Evolutionary conservation across 2,888 invertebrate genomes (phyloP).

Genomic region (Rotaria magnacalcarata): DNA sequence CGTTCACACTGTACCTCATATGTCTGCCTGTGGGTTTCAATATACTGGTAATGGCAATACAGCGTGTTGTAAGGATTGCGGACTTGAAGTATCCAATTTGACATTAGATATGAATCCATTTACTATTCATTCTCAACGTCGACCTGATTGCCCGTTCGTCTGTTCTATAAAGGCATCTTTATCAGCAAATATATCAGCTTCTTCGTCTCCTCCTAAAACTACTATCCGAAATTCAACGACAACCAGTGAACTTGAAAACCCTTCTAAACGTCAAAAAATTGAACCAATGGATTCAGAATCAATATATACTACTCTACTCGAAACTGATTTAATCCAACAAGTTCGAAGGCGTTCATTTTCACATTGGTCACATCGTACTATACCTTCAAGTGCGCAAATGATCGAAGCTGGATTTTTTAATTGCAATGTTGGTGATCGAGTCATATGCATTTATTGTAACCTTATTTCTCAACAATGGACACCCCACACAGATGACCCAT

Average conservation of each 20-base stretch:
- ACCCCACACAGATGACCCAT: not conserved
- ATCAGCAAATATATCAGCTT: not conserved
- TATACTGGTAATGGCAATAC: not conserved
- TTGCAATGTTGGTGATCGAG: constrained; percentile 2
- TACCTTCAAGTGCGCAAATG: not conserved
- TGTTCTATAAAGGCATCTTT: not conserved
- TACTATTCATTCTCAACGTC: not conserved
- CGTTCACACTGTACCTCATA: not conserved
- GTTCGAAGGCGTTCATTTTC: not conserved
- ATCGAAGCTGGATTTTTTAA: constrained; percentile 10
- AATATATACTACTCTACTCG: not conserved
- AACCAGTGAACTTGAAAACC: not conserved
- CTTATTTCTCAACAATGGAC: constrained; percentile 20
- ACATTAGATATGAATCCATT: not conserved
- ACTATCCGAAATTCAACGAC: not conserved
- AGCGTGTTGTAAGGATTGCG: not conserved
- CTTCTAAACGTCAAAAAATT: not conserved
- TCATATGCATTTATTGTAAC: constrained; percentile 5
- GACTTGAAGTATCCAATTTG: not conserved
- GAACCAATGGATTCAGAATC: not conserved
- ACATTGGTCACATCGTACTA: constrained; percentile 8
- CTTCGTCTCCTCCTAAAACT: not conserved
- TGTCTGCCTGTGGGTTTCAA: not conserved
- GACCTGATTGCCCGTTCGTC: not conserved
- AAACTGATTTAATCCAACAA: not conserved